Evolutionary conservation across 35 echinoderm and acorn worm genomes (phyloP).

Genomic region (Lytechinus pictus): DNA sequence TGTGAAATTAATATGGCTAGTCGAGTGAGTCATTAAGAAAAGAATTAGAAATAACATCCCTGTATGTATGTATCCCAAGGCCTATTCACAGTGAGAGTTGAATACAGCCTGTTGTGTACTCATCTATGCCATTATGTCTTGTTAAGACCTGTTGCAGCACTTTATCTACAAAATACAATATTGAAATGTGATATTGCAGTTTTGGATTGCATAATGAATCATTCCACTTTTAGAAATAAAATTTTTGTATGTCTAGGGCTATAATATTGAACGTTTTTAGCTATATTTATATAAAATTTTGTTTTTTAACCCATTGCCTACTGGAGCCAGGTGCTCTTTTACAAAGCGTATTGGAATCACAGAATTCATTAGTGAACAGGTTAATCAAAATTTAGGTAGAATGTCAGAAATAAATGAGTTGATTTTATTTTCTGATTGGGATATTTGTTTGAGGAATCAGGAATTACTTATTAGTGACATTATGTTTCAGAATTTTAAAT

Average conservation of each 20-base stretch:
- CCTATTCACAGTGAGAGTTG: not conserved
- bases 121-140: not conserved
- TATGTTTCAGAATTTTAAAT: no score
- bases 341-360: no score
- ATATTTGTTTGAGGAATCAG: no score
- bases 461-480: no score
- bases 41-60: not conserved
- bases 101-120: not conserved
- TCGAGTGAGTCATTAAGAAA: not conserved
- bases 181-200: not conserved
- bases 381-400: no score
- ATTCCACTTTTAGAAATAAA: not conserved
- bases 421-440: no score
- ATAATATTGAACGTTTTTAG: no score
- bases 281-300: no score
- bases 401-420: no score
- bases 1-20: not conserved
- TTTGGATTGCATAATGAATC: not conserved
- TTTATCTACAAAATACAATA: not conserved
- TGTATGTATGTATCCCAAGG: not conserved
- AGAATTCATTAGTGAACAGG: no score
- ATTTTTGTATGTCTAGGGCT: not conserved
- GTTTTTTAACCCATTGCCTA: no score
- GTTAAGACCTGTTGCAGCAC: not conserved
- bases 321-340: no score